A percentile compares a stretch with the other conserved stretches of the same genome.
Conservation (phyloP, 2,113 vertebrate species). For the Nyctibius bracteatus region DNA sequence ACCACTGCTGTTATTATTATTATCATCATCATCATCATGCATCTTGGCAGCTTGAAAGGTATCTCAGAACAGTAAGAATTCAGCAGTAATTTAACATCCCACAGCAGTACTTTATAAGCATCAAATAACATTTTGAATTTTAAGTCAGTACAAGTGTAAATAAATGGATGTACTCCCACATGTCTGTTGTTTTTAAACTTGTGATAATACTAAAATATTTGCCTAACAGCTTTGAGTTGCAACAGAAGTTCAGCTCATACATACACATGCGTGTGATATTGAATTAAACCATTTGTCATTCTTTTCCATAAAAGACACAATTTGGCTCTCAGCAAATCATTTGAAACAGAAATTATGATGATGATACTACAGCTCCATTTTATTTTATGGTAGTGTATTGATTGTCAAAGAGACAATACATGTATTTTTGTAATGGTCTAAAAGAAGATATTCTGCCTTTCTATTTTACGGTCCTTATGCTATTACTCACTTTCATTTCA, state of each 20-base stretch:
- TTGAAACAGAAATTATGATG: slow-evolving; percentile 74
- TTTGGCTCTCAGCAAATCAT: slow-evolving; percentile 69
- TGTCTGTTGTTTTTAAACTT: slow-evolving; percentile 42
- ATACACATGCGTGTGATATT: slow-evolving; percentile 37
- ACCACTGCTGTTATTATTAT: slow-evolving; percentile 2
- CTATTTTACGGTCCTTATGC: slow-evolving; percentile 65
- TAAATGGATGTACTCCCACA: slow-evolving; percentile 37
- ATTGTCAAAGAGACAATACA: slow-evolving; percentile 74
- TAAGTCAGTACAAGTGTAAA: slow-evolving; percentile 45
- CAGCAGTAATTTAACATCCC: slow-evolving; percentile 58
- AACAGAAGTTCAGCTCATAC: slow-evolving; percentile 57
- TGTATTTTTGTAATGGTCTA: slow-evolving; percentile 70
- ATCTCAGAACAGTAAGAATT: slow-evolving; percentile 49
- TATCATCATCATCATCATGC: slow-evolving; percentile 3
- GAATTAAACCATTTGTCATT: slow-evolving; percentile 74
- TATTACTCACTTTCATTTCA: slow-evolving; percentile 72
- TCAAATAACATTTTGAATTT: slow-evolving; percentile 51
- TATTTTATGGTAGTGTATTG: slow-evolving; percentile 73
- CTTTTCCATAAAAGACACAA: slow-evolving; percentile 62
- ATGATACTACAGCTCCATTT: slow-evolving; percentile 68
- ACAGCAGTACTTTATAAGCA: slow-evolving; percentile 19
- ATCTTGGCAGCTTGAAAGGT: slow-evolving; percentile 65
- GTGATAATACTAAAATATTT: slow-evolving; percentile 49
- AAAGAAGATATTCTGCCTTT: slow-evolving; percentile 69
- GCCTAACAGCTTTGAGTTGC: slow-evolving; percentile 40